Percentiles rank a stretch among this genome's conserved stretches.
Conservation (phyloP, 2,113 vertebrate species). For the Hipposideros armiger region DNA sequence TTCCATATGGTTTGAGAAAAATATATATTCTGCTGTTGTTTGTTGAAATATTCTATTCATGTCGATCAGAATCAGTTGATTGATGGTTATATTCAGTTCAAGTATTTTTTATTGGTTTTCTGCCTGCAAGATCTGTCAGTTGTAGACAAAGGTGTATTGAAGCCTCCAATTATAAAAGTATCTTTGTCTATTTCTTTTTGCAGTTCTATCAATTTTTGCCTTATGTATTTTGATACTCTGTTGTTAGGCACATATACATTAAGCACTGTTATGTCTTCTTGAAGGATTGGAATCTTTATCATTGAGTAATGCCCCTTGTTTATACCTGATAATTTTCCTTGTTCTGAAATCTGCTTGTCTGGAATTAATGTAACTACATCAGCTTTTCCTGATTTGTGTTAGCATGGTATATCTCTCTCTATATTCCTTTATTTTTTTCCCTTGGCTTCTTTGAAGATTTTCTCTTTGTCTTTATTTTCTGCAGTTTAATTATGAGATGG, state of each 20-base stretch:
- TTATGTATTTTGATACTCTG: background rate
- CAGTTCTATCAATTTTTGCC: background rate
- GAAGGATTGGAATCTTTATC: background rate
- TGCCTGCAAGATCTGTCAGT: background rate
- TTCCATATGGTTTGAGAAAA: background rate
- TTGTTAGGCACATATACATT: background rate
- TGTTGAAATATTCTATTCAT: background rate
- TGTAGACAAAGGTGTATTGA: background rate
- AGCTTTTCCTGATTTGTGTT: constrained; percentile 34
- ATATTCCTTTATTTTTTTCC: background rate
- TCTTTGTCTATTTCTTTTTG: background rate
- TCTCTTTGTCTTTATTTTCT: background rate
- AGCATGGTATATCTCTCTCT: background rate
- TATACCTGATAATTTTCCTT: background rate
- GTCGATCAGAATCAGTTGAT: background rate
- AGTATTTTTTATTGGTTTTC: constrained; percentile 19
- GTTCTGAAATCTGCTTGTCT: constrained; percentile 8
- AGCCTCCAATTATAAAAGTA: background rate
- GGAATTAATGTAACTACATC: background rate
- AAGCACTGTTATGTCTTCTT: background rate
- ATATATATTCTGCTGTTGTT: background rate
- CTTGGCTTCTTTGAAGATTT: constrained; percentile 12
- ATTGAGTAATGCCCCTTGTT: background rate
- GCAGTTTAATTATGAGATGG: background rate
- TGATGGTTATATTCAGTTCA: background rate